Conservation (phyloP, 2,797 vertebrate species). For the Prionace glauca region DNA sequence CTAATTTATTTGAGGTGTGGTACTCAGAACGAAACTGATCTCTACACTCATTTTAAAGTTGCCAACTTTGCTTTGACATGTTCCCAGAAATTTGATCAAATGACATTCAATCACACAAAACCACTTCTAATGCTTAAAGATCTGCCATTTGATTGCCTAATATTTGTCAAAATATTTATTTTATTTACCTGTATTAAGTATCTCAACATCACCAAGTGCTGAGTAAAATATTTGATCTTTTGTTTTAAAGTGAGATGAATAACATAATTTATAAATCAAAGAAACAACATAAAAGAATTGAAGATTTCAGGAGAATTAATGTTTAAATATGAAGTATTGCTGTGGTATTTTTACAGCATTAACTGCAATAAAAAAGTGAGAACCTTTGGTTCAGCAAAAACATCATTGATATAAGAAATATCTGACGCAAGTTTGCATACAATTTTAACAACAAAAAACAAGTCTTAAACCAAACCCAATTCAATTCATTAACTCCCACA, state of each 20-base stretch:
- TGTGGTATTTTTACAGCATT: neutral
- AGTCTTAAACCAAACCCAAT: neutral
- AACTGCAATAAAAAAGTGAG: neutral
- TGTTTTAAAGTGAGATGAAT: no score
- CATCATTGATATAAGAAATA: neutral
- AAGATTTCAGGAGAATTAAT: neutral
- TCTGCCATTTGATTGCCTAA: neutral
- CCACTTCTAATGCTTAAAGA: no score
- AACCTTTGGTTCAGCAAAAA: neutral
- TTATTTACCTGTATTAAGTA: neutral
- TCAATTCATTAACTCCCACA: neutral
- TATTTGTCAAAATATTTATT: neutral
- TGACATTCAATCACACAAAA: no score
- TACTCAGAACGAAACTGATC: no score
- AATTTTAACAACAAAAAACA: neutral
- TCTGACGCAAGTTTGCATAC: neutral
- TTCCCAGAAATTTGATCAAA: neutral
- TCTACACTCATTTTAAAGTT: no score
- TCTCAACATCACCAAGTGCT: neutral
- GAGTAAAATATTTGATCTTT: no score
- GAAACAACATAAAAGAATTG: neutral
- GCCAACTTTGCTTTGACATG: no score
- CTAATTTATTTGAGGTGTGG: no score
- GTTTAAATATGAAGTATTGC: neutral
- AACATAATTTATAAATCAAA: neutral